Conservation (phyloP, 1,140 invertebrate genomes). For the Telenomus remus region DNA sequence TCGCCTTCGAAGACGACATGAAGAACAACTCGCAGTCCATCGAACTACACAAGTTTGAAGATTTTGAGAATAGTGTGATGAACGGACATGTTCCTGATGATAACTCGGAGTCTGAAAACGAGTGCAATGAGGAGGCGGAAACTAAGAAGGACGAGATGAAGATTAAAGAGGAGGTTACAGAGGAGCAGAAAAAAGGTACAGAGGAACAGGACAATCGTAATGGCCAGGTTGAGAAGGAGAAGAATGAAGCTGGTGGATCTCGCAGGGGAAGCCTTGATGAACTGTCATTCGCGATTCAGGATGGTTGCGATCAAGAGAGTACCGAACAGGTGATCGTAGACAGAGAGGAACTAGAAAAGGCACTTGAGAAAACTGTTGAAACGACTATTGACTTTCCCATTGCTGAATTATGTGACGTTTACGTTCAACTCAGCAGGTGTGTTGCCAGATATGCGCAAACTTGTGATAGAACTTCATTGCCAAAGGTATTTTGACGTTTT, state of each 20-base stretch:
- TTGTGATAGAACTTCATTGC: constrained; percentile 78
- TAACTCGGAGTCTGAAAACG: constrained; percentile 34
- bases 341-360: constrained; percentile 78
- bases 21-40: constrained; percentile 55
- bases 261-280: constrained; percentile 59
- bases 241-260: constrained; percentile 55
- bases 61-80: constrained; percentile 69
- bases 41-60: constrained; percentile 72
- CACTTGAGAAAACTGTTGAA: constrained; percentile 77
- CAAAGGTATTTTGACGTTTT: constrained; percentile 75
- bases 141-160: too few relatives aligned
- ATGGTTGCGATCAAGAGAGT: constrained; percentile 55
- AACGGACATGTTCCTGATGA: constrained; percentile 68
- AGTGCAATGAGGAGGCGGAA: background rate
- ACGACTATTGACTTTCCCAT: constrained; percentile 76
- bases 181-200: background rate
- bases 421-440: constrained; percentile 78
- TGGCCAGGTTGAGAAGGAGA: constrained; percentile 45
- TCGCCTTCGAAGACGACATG: constrained; percentile 64
- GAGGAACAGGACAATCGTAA: background rate
- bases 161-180: constrained; percentile 4
- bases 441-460: constrained; percentile 75
- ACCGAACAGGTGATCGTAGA: constrained; percentile 76
- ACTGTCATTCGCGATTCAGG: constrained; percentile 64
- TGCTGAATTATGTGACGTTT: constrained; percentile 78